Evolutionary conservation across 2,113 vertebrate species (phyloP), one percentile per base, ranked within the genome.

Genomic region (Xiphorhynchus elegans): DNA sequence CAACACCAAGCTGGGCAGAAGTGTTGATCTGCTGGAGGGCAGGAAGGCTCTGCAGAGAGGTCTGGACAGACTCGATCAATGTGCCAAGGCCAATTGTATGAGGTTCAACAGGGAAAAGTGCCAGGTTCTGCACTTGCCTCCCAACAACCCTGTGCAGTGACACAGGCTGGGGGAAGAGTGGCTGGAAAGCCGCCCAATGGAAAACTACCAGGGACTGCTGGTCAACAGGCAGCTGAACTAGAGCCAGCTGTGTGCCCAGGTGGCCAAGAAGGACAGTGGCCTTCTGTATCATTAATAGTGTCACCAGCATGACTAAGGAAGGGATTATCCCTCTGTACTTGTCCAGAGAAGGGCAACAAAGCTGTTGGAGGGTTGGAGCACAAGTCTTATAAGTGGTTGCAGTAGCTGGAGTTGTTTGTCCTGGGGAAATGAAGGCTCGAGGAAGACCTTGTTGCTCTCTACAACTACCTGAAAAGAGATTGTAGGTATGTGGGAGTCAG

Each of bases 41-140:
- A 12, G 14, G 20, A 8, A 68, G 47, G 44, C 4, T 82, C 39
- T 40, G 6, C 62, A 35, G 9, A 5, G n/a, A 16, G 19, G 26
- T 31, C 69, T 53, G 39, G 13, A 31, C 4, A 68, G n/a, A 10
- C 28, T 82, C 62, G 4, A 47, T 40, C 24, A 24, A 8, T 53
- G 62, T 19, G 13, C 28, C 44, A 60, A 52, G 35, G 52, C 26
- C 60, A 59, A 0, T 10, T 26, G 12, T 17, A 11, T 44, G 23
- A 39, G 11, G 18, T 33, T 52, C 33, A 10, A 11, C 7, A 52
- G 25, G 46, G 44, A 1, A 13, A n/a, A 2, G 1, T 46, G 5
- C 10, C 0, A 0, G 6, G 5, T 52, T 28, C 11, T 52, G 23
- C 1, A 29, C 11, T 2, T 16, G 1, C 2, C 25, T 24, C 35